Evolutionary conservation across 2,888 invertebrate species (phyloP).

Genomic region (Eubasilissa splendida): DNA sequence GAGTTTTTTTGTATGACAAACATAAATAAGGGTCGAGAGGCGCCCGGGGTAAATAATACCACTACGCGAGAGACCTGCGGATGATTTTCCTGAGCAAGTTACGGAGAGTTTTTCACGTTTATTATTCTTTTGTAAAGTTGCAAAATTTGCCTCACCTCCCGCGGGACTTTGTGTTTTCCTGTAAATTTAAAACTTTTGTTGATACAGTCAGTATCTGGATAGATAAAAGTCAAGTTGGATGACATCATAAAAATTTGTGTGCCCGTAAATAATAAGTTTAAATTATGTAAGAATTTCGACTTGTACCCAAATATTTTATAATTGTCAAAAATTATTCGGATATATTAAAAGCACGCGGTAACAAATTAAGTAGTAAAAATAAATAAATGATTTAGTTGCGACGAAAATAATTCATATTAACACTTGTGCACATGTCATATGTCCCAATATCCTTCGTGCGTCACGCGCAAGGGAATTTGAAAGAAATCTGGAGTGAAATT

Average conservation of each 20-base stretch:
- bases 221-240: constrained; percentile 8
- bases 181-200: constrained; percentile 30
- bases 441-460: no score
- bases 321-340: no score
- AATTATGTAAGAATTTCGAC: no score
- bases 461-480: no score
- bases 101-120: constrained; percentile 36
- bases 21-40: constrained; percentile 54
- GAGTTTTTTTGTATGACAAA: constrained; percentile 56
- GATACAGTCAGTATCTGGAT: not conserved
- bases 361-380: no score
- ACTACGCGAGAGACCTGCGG: constrained; percentile 39
- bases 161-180: constrained; percentile 41
- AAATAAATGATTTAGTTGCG: no score
- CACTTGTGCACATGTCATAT: no score
- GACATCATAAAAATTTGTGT: constrained; percentile 16
- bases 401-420: no score
- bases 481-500: no score
- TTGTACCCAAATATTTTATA: no score
- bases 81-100: constrained; percentile 35
- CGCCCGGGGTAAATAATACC: constrained; percentile 46
- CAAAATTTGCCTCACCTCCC: constrained; percentile 34
- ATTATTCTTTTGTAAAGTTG: constrained; percentile 48
- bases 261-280: not conserved
- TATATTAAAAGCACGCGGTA: no score